A percentile compares a stretch with the other conserved stretches of the same genome.
These are phyloP conservation scores for Cactoblastis cactorum DNA, from an alignment of 2,888 invertebrate species.

Conservation along the genomic window DNA sequence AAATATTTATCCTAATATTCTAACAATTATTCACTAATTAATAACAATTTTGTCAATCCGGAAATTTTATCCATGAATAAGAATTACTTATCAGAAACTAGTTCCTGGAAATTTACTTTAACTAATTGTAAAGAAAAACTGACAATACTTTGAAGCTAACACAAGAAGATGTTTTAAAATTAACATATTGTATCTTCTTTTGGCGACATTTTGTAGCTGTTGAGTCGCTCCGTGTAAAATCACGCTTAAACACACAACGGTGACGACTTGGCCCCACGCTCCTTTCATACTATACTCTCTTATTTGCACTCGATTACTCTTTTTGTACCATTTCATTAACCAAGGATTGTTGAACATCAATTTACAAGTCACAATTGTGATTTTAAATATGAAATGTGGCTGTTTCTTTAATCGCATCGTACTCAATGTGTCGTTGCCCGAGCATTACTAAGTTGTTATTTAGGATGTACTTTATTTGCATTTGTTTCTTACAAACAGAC, in stretches of 20 bases:
- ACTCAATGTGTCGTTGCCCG: slow-evolving; percentile 23
- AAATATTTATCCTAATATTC: no score
- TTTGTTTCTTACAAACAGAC: no score
- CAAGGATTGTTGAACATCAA: slow-evolving; percentile 67
- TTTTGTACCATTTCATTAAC: slow-evolving; percentile 72
- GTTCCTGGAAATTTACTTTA: no score
- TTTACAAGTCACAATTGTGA: slow-evolving; percentile 49
- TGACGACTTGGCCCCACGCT: slow-evolving; percentile 61
- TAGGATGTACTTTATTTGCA: slow-evolving; percentile 3
- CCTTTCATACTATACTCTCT: slow-evolving; percentile 66
- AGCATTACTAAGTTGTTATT: slow-evolving; percentile 11
- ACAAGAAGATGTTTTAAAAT: background rate
- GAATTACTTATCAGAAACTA: no score
- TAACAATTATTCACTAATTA: no score
- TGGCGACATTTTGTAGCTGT: background rate
- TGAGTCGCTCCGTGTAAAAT: background rate
- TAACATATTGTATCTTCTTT: background rate
- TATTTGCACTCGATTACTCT: slow-evolving; percentile 74
- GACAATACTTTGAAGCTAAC: background rate
- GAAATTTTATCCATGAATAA: no score
- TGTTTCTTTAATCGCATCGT: slow-evolving; percentile 37
- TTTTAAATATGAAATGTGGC: slow-evolving; percentile 44
- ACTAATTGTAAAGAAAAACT: no score
- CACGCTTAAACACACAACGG: slow-evolving; percentile 75
- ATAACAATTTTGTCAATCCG: no score